phyloP scores from a whole-genome alignment of 2,888 invertebrate genomes.

The Xestia sexstrigata region DNA sequence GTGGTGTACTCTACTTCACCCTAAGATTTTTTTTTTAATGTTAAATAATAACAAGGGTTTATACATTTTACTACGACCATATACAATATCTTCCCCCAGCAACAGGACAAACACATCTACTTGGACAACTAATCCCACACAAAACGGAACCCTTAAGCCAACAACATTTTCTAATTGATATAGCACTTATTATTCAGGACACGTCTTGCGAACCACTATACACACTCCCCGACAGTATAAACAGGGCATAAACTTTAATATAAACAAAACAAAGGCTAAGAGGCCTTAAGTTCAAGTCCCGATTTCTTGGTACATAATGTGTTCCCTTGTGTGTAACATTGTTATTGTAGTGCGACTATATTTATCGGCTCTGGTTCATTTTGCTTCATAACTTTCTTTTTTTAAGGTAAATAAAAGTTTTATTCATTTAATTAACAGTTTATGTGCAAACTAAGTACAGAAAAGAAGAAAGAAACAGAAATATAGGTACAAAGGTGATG shows the following conservation, averaged over 20 bases:
- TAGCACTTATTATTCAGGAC: conserved; percentile 60
- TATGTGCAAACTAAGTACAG: no score
- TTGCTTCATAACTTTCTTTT: background rate
- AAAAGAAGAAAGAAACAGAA: no score
- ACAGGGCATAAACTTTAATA: conserved; percentile 65
- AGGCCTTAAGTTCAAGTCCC: conserved; percentile 58
- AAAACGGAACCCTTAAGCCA: conserved; percentile 44
- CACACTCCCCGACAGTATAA: conserved; percentile 47
- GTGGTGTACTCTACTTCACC: background rate
- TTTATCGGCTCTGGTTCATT: conserved; percentile 11
- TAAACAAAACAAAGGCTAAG: conserved; percentile 60
- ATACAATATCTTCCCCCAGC: background rate
- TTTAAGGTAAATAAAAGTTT: background rate
- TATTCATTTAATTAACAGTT: no score
- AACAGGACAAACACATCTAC: background rate
- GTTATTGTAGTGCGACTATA: background rate
- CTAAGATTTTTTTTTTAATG: background rate
- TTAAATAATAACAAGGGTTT: background rate
- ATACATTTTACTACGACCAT: background rate
- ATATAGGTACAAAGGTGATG: no score
- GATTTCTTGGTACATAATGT: conserved; percentile 59
- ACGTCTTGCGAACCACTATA: conserved; percentile 57
- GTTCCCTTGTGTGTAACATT: conserved; percentile 10
- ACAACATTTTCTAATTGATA: conserved; percentile 58
- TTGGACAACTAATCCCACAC: conserved; percentile 34